A percentile compares a stretch with the other conserved stretches of the same genome.
phyloP scores from a whole-genome alignment of 2,797 vertebrate genomes.

The Bradypodion ventrale region DNA sequence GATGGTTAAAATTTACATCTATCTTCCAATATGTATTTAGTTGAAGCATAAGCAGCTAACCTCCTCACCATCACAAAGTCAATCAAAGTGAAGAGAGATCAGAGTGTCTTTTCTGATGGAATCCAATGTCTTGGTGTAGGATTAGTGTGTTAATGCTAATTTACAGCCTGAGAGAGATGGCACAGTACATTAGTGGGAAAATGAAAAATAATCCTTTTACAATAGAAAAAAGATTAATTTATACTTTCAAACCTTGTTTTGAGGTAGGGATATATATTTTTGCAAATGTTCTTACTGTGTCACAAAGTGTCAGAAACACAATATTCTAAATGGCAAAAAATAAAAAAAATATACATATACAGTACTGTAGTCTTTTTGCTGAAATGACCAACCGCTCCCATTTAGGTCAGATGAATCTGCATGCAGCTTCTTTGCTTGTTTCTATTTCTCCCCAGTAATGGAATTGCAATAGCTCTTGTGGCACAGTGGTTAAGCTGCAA shows the following conservation, averaged over 20 bases:
- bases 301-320: not conserved
- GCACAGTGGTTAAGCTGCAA: no score
- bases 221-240: not conserved
- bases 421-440: not conserved
- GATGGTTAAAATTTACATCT: not conserved
- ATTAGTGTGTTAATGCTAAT: constrained; percentile 13
- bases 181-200: not conserved
- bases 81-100: constrained; percentile 24
- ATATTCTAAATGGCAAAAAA: not conserved
- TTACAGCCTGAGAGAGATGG: constrained; percentile 7
- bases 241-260: not conserved
- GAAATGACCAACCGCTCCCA: not conserved
- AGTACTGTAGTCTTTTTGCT: no score
- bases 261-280: not conserved
- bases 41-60: constrained; percentile 10
- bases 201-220: not conserved
- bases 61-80: not conserved
- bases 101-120: constrained; percentile 14
- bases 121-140: constrained; percentile 25
- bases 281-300: not conserved
- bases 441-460: not conserved
- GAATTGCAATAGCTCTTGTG: no score
- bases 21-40: constrained; percentile 1
- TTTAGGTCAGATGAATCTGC: not conserved
- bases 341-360: not conserved